Conservation (phyloP, 2,797 vertebrate genomes). For the Chromis chromis region DNA sequence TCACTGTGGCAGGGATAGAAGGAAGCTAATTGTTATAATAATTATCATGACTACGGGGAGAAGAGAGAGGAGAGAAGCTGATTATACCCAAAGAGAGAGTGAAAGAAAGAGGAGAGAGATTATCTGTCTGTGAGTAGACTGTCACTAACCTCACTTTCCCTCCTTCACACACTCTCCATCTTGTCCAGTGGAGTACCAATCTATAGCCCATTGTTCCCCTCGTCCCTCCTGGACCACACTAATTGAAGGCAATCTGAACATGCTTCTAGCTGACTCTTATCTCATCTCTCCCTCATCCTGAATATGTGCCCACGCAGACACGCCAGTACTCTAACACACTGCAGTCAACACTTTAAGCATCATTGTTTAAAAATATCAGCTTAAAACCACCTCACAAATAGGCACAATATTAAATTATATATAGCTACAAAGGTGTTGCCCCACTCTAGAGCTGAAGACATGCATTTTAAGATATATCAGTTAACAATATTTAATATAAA, state of each 20-base stretch:
- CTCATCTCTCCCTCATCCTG: constrained; percentile 44
- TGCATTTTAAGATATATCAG: constrained; percentile 45
- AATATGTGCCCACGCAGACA: constrained; percentile 35
- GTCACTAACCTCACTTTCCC: constrained; percentile 79
- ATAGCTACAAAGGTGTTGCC: constrained; percentile 7
- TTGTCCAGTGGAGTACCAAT: constrained; percentile 79
- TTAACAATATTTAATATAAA: constrained; percentile 64
- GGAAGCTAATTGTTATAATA: constrained; percentile 77
- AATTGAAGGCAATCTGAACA: constrained; percentile 78
- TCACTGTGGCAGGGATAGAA: constrained; percentile 42
- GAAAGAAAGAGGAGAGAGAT: constrained; percentile 63
- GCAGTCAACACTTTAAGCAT: neutral
- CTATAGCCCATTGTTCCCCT: constrained; percentile 80
- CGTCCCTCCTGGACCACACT: constrained; percentile 68
- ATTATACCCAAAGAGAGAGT: constrained; percentile 68
- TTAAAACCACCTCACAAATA: neutral
- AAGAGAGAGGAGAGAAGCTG: constrained; percentile 67
- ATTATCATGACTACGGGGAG: constrained; percentile 71
- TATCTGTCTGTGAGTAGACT: constrained; percentile 76
- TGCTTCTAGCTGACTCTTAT: constrained; percentile 63
- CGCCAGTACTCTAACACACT: neutral
- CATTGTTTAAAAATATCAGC: neutral
- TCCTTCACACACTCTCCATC: constrained; percentile 61
- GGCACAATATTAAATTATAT: constrained; percentile 7
- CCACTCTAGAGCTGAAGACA: constrained; percentile 10